Base-by-base conservation (phyloP, 2,888 invertebrate genomes). In the Cryptus viduatorius region DNA sequence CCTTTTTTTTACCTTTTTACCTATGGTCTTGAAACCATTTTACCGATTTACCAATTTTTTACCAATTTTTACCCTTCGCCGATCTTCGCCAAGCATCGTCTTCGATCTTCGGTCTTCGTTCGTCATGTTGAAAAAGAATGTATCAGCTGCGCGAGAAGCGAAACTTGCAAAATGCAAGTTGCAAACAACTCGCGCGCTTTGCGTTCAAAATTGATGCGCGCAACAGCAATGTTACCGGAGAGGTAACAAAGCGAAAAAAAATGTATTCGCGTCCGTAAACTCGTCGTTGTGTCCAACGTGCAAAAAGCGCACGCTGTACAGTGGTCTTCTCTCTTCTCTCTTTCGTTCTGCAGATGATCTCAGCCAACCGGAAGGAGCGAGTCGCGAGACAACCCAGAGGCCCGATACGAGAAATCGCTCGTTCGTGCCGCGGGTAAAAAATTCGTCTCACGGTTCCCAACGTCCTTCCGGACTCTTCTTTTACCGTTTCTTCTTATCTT, bases 381-480 rank as follows among this genome's bases (percentile, higher is more conserved):
- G 24, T 72, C 75, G 56, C 24, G 75, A 82, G 50, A 81, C 82
- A 79, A 86, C 83, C 44, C 5, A 37, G 16, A 75, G 78, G 76
- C 89, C 69, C 92, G 88, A 88, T 87, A 68, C 91, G 91, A 92
- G 92, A 93, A 92, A 93, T 92, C 89, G 92, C 92, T 91, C 92
- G 90, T 90, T 84, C 90, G 92, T 84, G 88, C 82, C 86, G 44
- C 37, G 4, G 37, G 53, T 79, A 37, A 50, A 65, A 77, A 65
- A 46, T 72, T 72, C 4, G 37, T 81, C 82, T 46, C 84, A 65
- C 65, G 19, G 24, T 68, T 37, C 24, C 48, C 46, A 61, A 56
- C 76, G 59, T 56, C 75, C 67, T 61, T n/a, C 71, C 69, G 79
- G 78, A 82, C 76, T 76, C 78, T 75, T 64, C 82, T 50, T 64